Evolutionary conservation across 2,888 invertebrate species (phyloP), one percentile per base, ranked within the genome.

Genomic region (Pteria penguin): DNA sequence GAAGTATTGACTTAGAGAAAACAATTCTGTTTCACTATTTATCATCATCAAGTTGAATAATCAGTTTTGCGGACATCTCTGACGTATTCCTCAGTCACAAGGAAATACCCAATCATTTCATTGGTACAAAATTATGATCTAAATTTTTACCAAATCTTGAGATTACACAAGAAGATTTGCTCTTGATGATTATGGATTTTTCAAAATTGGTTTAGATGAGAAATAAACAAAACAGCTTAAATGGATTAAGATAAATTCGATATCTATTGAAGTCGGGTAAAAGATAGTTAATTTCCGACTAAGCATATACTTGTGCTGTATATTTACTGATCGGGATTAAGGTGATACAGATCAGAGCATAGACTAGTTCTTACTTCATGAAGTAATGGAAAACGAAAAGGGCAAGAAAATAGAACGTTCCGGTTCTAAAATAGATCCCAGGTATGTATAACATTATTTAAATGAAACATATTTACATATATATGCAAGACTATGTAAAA

Each of bases 161-260:
- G n/a, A n/a, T n/a, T n/a, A n/a, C n/a, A n/a, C n/a, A n/a, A n/a
- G n/a, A n/a, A n/a, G n/a, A n/a, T n/a, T n/a, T n/a, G n/a, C n/a
- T n/a, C n/a, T n/a, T n/a, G n/a, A n/a, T n/a, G n/a, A n/a, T 68
- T 68, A 57, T 68, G 29, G 32, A 57, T 57, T 55, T 68, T 68
- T 68, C 55, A 57, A 68, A 68, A 68, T 68, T 24, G 29, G 55
- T 52, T 57, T 32, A 68, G 29, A 31, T 55, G 55, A 68, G 33
- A 68, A 68, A 68, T 68, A 68, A 57, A 68, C 68, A 68, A 55
- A 68, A 31, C 55, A 45, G 45, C 57, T 57, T 68, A 68, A 68
- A 57, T 31, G 68, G 68, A 68, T 68, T 68, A 55, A 68, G 68
- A 68, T 68, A 68, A 57, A 36, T 24, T 27, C 36, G 33, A 65